Percentiles rank a stretch among this genome's conserved stretches.
phyloP scores from a whole-genome alignment of 30 jellyfish, hydroid and myxozoan genomes.

The Chrysaora quinquecirrha region DNA sequence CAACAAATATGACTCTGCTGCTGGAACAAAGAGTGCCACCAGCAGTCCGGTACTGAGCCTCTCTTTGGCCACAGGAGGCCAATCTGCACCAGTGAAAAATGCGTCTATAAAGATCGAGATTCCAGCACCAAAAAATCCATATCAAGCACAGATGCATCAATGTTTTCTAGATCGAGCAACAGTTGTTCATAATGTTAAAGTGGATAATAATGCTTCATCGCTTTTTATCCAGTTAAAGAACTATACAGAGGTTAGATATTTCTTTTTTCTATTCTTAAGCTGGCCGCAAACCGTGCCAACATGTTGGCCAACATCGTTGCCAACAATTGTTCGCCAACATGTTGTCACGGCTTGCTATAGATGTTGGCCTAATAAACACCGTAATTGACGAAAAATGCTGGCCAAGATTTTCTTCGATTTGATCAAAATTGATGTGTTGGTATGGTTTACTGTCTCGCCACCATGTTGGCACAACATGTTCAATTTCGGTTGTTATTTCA shows the following conservation, averaged over 20 bases:
- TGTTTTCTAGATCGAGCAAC: constrained; percentile 30
- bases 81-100: constrained; percentile 36
- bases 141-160: not conserved
- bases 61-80: constrained; percentile 33
- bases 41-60: constrained; percentile 48
- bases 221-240: constrained; percentile 30
- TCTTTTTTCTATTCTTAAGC: no score
- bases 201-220: constrained; percentile 43
- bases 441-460: no score
- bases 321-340: no score
- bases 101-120: constrained; percentile 31
- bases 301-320: no score
- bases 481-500: no score
- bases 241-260: constrained; percentile 34
- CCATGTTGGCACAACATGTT: no score
- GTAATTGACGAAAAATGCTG: no score
- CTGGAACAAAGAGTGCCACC: constrained; percentile 20
- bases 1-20: constrained; percentile 30
- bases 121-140: constrained; percentile 32
- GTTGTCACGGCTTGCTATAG: no score
- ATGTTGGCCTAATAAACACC: no score
- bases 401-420: no score
- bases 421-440: no score
- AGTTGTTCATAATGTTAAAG: constrained; percentile 16
- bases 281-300: no score